phyloP scores from a whole-genome alignment of 2,888 invertebrate genomes.

The Amiota communis region DNA sequence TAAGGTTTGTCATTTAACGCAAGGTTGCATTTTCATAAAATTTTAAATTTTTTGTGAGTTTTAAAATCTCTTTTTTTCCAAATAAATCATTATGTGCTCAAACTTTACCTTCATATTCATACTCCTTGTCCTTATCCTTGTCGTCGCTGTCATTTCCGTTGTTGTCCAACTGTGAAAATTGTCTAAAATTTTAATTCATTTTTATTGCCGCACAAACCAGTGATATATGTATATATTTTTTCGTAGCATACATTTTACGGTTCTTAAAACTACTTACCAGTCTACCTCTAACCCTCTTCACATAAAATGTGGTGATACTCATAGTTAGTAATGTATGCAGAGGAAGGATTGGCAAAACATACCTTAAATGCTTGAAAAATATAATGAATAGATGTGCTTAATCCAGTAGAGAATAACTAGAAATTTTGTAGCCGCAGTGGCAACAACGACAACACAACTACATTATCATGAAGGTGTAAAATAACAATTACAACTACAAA shows the following conservation, averaged over 20 bases:
- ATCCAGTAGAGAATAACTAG: conserved; percentile 18
- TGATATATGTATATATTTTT: background rate
- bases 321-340: background rate
- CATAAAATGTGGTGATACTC: background rate
- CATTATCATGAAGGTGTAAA: background rate
- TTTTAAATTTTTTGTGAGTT: too few species aligned
- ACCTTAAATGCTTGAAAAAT: conserved; percentile 23
- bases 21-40: too few species aligned
- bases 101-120: too few species aligned
- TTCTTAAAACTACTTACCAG: background rate
- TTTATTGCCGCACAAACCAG: conserved; percentile 52
- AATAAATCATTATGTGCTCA: too few species aligned
- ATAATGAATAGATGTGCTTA: conserved; percentile 45
- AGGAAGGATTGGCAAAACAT: background rate
- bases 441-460: conserved; percentile 42
- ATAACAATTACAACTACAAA: conserved; percentile 35
- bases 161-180: conserved; percentile 23
- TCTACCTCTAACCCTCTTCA: background rate
- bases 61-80: too few species aligned
- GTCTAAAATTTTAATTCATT: conserved; percentile 66
- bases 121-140: too few species aligned
- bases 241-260: too few species aligned
- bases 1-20: too few species aligned
- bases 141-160: too few species aligned
- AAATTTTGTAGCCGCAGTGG: background rate